phyloP scores from a whole-genome alignment of 2,888 invertebrate species.

The Miltochrista miniata region DNA sequence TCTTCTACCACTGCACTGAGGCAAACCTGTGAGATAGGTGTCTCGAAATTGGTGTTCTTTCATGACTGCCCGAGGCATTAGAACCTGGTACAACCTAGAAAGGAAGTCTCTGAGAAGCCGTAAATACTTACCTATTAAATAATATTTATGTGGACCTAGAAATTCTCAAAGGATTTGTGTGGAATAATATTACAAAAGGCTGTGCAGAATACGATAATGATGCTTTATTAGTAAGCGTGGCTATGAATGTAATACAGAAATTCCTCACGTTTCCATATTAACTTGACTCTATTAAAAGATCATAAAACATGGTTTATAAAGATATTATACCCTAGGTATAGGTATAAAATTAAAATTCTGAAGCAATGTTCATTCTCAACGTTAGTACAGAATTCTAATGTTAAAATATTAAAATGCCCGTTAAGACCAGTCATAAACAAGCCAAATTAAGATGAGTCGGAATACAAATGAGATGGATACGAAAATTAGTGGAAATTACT shows the following conservation, averaged over 20 bases:
- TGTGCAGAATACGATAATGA: constrained; percentile 12
- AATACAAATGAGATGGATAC: constrained; percentile 23
- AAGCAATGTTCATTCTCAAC: background rate
- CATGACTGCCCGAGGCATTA: too few species aligned
- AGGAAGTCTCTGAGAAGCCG: too few species aligned
- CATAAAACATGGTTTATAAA: constrained; percentile 6
- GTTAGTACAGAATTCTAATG: background rate
- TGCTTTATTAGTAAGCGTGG: constrained; percentile 16
- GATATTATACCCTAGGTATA: constrained; percentile 3
- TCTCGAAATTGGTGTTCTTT: background rate
- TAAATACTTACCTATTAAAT: background rate
- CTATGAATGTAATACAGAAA: constrained; percentile 13
- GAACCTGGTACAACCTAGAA: too few species aligned
- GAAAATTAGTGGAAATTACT: constrained; percentile 25
- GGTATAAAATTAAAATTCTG: background rate
- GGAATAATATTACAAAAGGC: constrained; percentile 4
- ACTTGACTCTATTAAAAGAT: constrained; percentile 3
- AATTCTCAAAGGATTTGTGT: background rate
- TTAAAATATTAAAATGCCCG: constrained; percentile 5
- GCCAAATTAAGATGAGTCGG: constrained; percentile 18
- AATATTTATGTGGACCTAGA: background rate
- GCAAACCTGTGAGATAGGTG: too few species aligned
- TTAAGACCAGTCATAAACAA: constrained; percentile 17
- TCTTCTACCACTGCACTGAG: too few species aligned
- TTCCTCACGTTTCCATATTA: background rate